Conservation (phyloP, 2,888 invertebrate species). For the Stenotaenia linearis region DNA sequence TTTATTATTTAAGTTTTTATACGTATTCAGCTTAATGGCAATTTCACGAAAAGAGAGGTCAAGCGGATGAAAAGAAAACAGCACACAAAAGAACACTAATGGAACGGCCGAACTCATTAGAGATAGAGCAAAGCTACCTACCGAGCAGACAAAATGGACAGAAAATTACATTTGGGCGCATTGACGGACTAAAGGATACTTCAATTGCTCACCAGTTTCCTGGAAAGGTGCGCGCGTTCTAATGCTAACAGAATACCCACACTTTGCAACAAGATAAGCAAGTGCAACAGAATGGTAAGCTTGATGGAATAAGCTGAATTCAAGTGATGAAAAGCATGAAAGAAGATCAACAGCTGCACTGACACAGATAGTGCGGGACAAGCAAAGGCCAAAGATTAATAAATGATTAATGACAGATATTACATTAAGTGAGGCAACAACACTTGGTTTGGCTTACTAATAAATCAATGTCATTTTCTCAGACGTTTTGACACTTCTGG, state of each 20-base stretch:
- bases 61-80: constrained; percentile 1
- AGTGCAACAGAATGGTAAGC: neutral
- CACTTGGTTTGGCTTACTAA: neutral
- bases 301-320: constrained; percentile 11
- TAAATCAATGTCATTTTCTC: neutral
- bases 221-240: neutral
- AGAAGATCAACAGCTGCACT: constrained; percentile 9
- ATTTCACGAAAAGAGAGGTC: neutral
- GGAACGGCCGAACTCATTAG: neutral
- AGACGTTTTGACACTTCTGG: neutral
- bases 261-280: neutral
- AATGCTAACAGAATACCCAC: neutral
- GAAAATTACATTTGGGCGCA: constrained; percentile 9
- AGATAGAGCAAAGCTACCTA: neutral
- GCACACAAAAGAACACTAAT: constrained; percentile 11
- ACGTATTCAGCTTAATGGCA: neutral
- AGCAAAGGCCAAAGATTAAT: constrained; percentile 8
- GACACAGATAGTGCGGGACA: neutral
- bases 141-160: neutral
- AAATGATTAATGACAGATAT: constrained; percentile 11
- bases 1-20: no score
- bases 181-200: constrained; percentile 10
- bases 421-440: neutral
- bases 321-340: constrained; percentile 14
- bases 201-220: neutral